These are phyloP conservation scores for Zaprionus tsacasi DNA, from an alignment of 1,140 invertebrate species.

Conservation along the genomic window DNA sequence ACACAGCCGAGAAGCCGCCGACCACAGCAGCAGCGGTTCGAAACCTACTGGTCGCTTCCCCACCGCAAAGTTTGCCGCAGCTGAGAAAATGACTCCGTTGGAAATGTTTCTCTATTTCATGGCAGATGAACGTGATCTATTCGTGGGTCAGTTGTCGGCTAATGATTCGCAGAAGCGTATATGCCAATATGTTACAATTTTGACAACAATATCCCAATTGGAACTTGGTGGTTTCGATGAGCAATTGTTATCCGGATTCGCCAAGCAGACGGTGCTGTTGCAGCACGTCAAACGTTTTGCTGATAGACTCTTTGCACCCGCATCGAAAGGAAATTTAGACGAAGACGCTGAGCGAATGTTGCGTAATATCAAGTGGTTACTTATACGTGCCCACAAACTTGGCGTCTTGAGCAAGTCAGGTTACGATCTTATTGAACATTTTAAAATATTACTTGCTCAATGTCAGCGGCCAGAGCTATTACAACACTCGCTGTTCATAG, in stretches of 20 bases:
- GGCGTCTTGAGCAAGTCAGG: slow-evolving; percentile 30
- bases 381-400: slow-evolving; percentile 52
- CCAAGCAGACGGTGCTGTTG: slow-evolving; percentile 39
- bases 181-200: slow-evolving; percentile 75
- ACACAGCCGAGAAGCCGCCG: slow-evolving; percentile 2
- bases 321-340: slow-evolving; percentile 27
- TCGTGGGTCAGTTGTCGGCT: slow-evolving; percentile 45
- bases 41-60: slow-evolving; percentile 33
- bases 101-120: slow-evolving; percentile 75
- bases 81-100: slow-evolving; percentile 46
- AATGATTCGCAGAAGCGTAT: slow-evolving; percentile 66
- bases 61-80: slow-evolving; percentile 45
- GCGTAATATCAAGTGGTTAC: slow-evolving; percentile 50
- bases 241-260: slow-evolving; percentile 43
- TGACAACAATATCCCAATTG: slow-evolving; percentile 84
- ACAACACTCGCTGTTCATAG: slow-evolving; percentile 22
- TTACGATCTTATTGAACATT: slow-evolving; percentile 49
- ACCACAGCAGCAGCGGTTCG: not conserved
- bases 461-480: slow-evolving; percentile 14
- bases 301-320: slow-evolving; percentile 19
- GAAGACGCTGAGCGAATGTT: slow-evolving; percentile 42
- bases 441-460: slow-evolving; percentile 46
- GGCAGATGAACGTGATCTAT: slow-evolving; percentile 71
- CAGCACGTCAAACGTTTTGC: slow-evolving; percentile 40
- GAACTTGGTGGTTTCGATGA: slow-evolving; percentile 83